These are phyloP conservation scores for Neuroterus valhalla DNA, from an alignment of 1,140 invertebrate genomes.

Conservation along the genomic window DNA sequence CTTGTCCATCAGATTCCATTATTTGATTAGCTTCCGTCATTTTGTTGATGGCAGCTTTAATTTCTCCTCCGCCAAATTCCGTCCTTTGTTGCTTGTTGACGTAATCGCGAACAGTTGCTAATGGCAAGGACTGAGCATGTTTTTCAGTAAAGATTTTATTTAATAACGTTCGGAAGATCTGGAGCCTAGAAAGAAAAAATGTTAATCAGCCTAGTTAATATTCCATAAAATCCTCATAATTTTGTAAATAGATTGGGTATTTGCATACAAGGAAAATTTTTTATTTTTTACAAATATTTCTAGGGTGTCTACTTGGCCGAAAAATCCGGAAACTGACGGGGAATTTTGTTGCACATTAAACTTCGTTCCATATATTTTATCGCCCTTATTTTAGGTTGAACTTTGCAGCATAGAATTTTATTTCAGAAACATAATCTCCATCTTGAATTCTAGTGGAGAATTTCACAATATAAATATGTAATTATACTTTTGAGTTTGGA, in stretches of 20 bases:
- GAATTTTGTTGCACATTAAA: too few species aligned
- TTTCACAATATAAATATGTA: too few species aligned
- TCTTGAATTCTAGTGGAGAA: too few species aligned
- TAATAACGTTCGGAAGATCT: constrained; percentile 80
- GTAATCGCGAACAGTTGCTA: constrained; percentile 77
- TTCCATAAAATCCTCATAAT: constrained; percentile 28
- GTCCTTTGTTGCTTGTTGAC: constrained; percentile 78
- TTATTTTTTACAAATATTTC: too few species aligned
- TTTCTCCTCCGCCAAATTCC: constrained; percentile 84
- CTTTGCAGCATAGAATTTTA: too few species aligned
- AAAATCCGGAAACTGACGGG: too few species aligned
- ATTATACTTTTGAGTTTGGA: too few species aligned
- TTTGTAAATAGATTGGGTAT: not conserved
- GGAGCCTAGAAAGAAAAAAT: constrained; percentile 74
- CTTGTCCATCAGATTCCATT: constrained; percentile 91
- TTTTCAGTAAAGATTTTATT: constrained; percentile 82
- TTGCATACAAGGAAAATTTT: constrained; percentile 31
- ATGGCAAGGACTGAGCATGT: constrained; percentile 80
- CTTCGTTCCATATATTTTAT: too few species aligned
- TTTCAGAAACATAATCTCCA: too few species aligned
- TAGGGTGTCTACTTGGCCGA: too few species aligned
- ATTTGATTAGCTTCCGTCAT: constrained; percentile 95
- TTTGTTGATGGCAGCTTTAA: constrained; percentile 84
- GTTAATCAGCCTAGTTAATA: constrained; percentile 31
- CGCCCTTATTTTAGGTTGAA: too few species aligned